Conservation (phyloP, 1,140 invertebrate species). For the Drosophila pallidifrons region DNA sequence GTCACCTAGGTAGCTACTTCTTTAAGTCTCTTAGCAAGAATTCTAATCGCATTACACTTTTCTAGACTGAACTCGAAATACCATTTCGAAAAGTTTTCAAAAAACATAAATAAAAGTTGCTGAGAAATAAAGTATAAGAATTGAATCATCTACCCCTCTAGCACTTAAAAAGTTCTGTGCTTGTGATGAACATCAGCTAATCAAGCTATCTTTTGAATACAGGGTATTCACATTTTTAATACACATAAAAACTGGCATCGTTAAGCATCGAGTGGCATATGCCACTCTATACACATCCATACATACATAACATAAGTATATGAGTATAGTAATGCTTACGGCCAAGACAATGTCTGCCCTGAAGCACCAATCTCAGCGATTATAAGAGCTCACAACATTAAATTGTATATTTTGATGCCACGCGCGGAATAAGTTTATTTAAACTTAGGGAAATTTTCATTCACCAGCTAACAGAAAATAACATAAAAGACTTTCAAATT, state of each 20-base stretch:
- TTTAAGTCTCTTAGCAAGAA: too few relatives aligned
- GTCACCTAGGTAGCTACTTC: too few relatives aligned
- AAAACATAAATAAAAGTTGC: too few relatives aligned
- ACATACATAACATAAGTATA: too few relatives aligned
- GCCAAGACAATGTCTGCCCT: constrained; percentile 1
- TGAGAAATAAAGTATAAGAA: too few relatives aligned
- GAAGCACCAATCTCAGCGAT: constrained; percentile 8
- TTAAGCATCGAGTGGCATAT: constrained; percentile 1
- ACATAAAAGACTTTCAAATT: background rate
- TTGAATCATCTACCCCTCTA: too few relatives aligned
- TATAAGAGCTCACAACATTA: constrained; percentile 14
- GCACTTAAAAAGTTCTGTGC: too few relatives aligned
- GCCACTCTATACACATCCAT: background rate
- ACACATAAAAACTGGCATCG: constrained; percentile 2
- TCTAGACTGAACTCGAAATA: too few relatives aligned
- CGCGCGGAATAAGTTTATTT: constrained; percentile 5
- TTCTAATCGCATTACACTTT: too few relatives aligned
- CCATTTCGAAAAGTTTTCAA: too few relatives aligned
- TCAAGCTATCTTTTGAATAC: background rate
- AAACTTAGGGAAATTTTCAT: constrained; percentile 9
- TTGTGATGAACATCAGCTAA: background rate
- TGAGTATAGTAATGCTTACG: background rate
- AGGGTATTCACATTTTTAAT: constrained; percentile 2
- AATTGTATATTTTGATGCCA: constrained; percentile 12
- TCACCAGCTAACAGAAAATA: background rate